Percentiles rank a stretch among this genome's conserved stretches.
Evolutionary conservation across 2,888 invertebrate genomes (phyloP).

Genomic region (Drosophila borborema): DNA sequence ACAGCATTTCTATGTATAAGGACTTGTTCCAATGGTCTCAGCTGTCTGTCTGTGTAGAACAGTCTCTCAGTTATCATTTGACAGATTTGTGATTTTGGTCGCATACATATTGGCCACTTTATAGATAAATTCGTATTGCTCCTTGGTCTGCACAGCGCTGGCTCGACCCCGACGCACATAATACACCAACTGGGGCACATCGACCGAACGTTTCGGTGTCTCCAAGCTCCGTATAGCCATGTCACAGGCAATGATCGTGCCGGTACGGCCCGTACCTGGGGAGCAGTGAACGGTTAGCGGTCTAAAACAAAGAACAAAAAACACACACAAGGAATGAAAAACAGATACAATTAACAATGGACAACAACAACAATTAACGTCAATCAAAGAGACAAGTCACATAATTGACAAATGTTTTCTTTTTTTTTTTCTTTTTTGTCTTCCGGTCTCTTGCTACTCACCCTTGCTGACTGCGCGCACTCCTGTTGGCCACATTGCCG

Average conservation of each 20-base stretch:
- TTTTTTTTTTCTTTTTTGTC: not conserved
- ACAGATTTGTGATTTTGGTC: slow-evolving; percentile 92
- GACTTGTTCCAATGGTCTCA: slow-evolving; percentile 39
- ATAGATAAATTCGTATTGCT: slow-evolving; percentile 96
- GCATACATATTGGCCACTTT: slow-evolving; percentile 95
- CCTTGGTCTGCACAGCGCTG: slow-evolving; percentile 94
- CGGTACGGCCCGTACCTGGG: slow-evolving; percentile 95
- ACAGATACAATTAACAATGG: slow-evolving; percentile 47
- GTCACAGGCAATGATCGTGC: slow-evolving; percentile 94
- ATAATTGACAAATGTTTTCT: slow-evolving; percentile 15
- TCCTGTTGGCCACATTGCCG: slow-evolving; percentile 76
- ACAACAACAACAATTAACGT: slow-evolving; percentile 5
- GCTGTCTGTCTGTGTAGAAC: slow-evolving; percentile 22
- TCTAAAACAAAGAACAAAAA: slow-evolving; percentile 83
- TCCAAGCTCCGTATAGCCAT: slow-evolving; percentile 94
- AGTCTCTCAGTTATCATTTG: slow-evolving; percentile 86
- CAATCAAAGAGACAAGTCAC: slow-evolving; percentile 4
- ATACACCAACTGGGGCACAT: slow-evolving; percentile 94
- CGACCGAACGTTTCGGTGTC: slow-evolving; percentile 90
- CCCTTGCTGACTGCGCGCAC: slow-evolving; percentile 83
- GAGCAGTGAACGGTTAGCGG: slow-evolving; percentile 94
- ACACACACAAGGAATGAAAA: slow-evolving; percentile 51
- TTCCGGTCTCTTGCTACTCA: slow-evolving; percentile 60
- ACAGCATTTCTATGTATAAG: slow-evolving; percentile 55
- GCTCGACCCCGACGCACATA: slow-evolving; percentile 94